Conservation (phyloP, 2,113 vertebrate genomes). For the Thomomys bottae region DNA sequence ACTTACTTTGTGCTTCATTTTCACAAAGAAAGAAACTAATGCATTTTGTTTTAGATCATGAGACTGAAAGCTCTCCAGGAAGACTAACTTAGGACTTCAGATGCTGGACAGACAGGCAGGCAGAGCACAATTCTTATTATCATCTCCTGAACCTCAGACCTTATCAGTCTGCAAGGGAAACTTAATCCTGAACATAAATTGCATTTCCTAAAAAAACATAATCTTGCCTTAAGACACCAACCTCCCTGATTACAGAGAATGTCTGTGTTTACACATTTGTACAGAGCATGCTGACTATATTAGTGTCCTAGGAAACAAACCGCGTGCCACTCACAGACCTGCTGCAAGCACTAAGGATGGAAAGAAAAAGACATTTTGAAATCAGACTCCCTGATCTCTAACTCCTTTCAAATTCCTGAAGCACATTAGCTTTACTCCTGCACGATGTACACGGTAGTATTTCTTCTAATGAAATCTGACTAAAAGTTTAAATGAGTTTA, state of each 20-base stretch:
- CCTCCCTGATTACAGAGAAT: conserved; percentile 89
- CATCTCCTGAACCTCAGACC: conserved; percentile 85
- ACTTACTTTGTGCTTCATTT: conserved; percentile 10
- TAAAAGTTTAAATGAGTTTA: conserved; percentile 91
- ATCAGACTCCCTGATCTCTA: conserved; percentile 89
- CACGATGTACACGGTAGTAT: conserved; percentile 88
- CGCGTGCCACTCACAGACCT: conserved; percentile 77
- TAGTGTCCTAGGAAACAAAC: conserved; percentile 89
- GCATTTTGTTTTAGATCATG: conserved; percentile 11
- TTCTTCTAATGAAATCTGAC: conserved; percentile 91
- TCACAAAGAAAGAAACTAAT: conserved; percentile 40
- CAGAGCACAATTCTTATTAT: conserved; percentile 84
- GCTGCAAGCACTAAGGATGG: conserved; percentile 81
- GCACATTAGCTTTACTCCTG: conserved; percentile 89
- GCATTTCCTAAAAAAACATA: conserved; percentile 91
- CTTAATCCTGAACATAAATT: conserved; percentile 89
- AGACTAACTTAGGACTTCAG: conserved; percentile 70
- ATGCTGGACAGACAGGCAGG: conserved; percentile 75
- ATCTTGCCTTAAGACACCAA: conserved; percentile 91
- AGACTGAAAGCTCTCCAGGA: conserved; percentile 29
- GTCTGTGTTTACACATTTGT: conserved; percentile 91
- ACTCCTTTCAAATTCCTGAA: conserved; percentile 91
- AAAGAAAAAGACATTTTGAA: conserved; percentile 87
- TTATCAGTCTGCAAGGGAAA: conserved; percentile 88
- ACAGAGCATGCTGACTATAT: conserved; percentile 89